Evolutionary conservation across 2,797 vertebrate genomes (phyloP), one percentile per base, ranked within the genome.

Genomic region (Benthosema pterotum): DNA sequence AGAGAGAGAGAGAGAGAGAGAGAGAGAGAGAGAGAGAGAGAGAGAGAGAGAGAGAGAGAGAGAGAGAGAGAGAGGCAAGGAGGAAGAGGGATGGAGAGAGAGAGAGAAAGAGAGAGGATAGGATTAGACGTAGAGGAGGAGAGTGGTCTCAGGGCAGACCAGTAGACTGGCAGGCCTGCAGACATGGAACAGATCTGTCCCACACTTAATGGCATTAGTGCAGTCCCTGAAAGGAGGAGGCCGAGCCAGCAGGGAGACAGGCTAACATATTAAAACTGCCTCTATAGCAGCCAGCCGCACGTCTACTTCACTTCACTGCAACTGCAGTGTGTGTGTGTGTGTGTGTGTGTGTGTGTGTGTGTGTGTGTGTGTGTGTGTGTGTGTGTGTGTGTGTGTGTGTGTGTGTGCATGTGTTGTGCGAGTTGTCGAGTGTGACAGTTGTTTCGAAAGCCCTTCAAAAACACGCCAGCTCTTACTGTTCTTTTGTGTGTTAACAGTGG

Each of bases 181-280:
- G 92, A 93, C 92, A 91, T 88, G 88, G 90, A 92, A 88, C 90
- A 90, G 91, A 92, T 93, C 92, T 93, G 92, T 93, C 92, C 92
- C 90, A 90, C 90, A 90, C 87, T 90, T 93, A 93, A 93, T 93
- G 92, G 86, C 91, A 93, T 94, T 94, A 94, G 91, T 91, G 89
- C 88, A 89, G 89, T 92, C 89, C 91, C 91, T 88, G 87, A 88
- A 83, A 87, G 87, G 89, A 83, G 87, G 89, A 90, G 88, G 87
- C 88, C 80, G 80, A 67, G 85, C 82, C 86, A 81, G 86, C 72
- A 73, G 88, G 87, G 88, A 89, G 88, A 89, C 86, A 76, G 84
- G 85, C 85, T 81, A 90, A 88, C 90, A 89, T 91, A 92, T 92
- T 92, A 91, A 89, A 91, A 90, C 89, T 75, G 87, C 83, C 83